Conservation (phyloP, 2,797 vertebrate genomes). For the Falco rusticolus region DNA sequence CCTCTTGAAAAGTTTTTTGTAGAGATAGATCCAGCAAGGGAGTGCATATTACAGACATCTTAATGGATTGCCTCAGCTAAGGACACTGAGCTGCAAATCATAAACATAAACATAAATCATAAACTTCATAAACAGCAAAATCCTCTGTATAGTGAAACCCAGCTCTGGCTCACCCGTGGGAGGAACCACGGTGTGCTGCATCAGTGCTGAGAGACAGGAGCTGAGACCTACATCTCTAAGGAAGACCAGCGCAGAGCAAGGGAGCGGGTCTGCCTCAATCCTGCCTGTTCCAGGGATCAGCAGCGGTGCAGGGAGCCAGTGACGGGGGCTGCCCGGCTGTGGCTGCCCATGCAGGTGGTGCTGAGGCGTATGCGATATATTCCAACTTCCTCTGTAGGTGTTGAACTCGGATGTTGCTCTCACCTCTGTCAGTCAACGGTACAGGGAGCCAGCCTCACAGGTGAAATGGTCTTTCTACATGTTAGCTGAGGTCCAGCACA, state of each 20-base stretch:
- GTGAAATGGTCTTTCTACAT: neutral
- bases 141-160: neutral
- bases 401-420: neutral
- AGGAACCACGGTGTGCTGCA: fast-evolving
- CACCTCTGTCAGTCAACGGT: neutral
- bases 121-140: neutral
- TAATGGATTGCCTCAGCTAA: neutral
- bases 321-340: neutral
- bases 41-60: fast-evolving
- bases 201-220: neutral
- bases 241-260: neutral
- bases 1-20: neutral
- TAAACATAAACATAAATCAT: no score
- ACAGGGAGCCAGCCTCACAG: fast-evolving
- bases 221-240: fast-evolving
- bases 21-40: neutral
- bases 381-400: neutral
- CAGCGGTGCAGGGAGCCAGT: fast-evolving
- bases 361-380: fast-evolving
- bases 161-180: fast-evolving
- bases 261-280: neutral
- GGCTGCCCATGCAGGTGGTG: neutral
- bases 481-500: neutral
- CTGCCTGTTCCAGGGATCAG: neutral
- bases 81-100: neutral